phyloP scores from a whole-genome alignment of 2,888 invertebrate genomes.

The Lordiphosa fenestrarum region DNA sequence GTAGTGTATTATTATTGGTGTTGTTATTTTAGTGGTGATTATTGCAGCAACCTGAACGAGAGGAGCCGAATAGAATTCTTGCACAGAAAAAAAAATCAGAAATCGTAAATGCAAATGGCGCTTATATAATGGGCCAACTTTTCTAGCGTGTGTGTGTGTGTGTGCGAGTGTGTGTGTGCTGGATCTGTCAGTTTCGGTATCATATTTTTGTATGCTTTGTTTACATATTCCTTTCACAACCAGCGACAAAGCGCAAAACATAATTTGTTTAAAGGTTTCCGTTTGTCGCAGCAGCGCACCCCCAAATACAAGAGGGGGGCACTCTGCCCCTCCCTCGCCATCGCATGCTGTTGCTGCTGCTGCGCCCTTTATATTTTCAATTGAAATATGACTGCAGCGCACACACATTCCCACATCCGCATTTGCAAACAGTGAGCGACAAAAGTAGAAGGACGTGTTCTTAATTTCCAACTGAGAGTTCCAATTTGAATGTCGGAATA shows the following conservation, averaged over 20 bases:
- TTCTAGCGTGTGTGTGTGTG: conserved; percentile 20
- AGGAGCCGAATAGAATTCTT: conserved; percentile 11
- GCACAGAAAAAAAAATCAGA: conserved; percentile 27
- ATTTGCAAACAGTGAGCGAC: conserved; percentile 17
- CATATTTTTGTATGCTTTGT: conserved; percentile 59
- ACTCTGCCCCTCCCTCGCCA: conserved; percentile 2
- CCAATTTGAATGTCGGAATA: no score
- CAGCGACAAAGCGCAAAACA: conserved; percentile 37
- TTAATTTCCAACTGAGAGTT: not conserved
- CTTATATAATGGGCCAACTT: conserved; percentile 62
- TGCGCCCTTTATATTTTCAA: conserved; percentile 66
- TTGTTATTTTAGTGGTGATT: conserved; percentile 18
- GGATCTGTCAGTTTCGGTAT: conserved; percentile 29
- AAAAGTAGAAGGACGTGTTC: conserved; percentile 27
- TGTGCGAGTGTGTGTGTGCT: conserved; percentile 19
- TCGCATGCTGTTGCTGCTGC: conserved; percentile 7
- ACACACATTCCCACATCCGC: conserved; percentile 24
- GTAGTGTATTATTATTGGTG: conserved; percentile 13
- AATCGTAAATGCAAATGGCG: conserved; percentile 65
- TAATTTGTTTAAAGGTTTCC: conserved; percentile 65
- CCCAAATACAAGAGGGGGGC: conserved; percentile 4
- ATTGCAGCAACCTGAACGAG: conserved; percentile 30
- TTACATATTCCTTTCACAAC: conserved; percentile 68
- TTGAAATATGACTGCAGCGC: conserved; percentile 60
- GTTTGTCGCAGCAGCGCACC: conserved; percentile 17